Percentiles rank a stretch among this genome's conserved stretches.
Evolutionary conservation across 2,113 vertebrate species (phyloP).

Genomic region (Bos javanicus): DNA sequence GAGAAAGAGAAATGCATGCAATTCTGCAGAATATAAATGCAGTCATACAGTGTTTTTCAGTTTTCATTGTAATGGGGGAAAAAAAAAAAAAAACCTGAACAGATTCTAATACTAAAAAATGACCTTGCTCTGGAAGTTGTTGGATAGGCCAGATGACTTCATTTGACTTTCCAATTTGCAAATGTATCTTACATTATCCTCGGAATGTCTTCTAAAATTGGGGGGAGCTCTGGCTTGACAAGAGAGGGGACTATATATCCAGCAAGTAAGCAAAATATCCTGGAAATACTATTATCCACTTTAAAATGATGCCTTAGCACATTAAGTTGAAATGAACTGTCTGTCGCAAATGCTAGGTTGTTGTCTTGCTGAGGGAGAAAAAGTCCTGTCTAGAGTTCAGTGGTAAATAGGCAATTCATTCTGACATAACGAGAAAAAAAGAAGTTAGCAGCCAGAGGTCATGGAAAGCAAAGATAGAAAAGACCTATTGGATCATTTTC

Average conservation of each 20-base stretch:
- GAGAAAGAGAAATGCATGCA: slow-evolving; percentile 74
- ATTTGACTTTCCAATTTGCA: slow-evolving; percentile 62
- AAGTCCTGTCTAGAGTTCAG: slow-evolving; percentile 26
- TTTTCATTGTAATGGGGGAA: slow-evolving; percentile 63
- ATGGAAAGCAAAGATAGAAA: slow-evolving; percentile 46
- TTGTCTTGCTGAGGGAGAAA: slow-evolving; percentile 33
- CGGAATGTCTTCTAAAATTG: slow-evolving; percentile 59
- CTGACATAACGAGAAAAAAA: slow-evolving; percentile 47
- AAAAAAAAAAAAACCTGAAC: slow-evolving; percentile 41
- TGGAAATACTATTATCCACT: slow-evolving; percentile 44
- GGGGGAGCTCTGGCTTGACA: slow-evolving; percentile 6
- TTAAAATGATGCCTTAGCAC: slow-evolving; percentile 21
- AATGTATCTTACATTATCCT: slow-evolving; percentile 50
- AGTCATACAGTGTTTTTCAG: slow-evolving; percentile 64
- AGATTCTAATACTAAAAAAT: slow-evolving; percentile 70
- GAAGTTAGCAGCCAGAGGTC: slow-evolving; percentile 53
- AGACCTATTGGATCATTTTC: slow-evolving; percentile 47
- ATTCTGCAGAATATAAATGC: slow-evolving; percentile 67
- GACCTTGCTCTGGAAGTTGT: slow-evolving; percentile 6
- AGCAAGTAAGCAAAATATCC: slow-evolving; percentile 16
- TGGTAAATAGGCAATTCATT: slow-evolving; percentile 62
- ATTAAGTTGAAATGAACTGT: slow-evolving; percentile 36
- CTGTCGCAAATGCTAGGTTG: slow-evolving; percentile 22
- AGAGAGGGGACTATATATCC: neutral
- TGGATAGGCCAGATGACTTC: slow-evolving; percentile 69